A percentile compares a stretch with the other conserved stretches of the same genome.
phyloP scores from a whole-genome alignment of 2,888 invertebrate species.

The Agrotis clavis region DNA sequence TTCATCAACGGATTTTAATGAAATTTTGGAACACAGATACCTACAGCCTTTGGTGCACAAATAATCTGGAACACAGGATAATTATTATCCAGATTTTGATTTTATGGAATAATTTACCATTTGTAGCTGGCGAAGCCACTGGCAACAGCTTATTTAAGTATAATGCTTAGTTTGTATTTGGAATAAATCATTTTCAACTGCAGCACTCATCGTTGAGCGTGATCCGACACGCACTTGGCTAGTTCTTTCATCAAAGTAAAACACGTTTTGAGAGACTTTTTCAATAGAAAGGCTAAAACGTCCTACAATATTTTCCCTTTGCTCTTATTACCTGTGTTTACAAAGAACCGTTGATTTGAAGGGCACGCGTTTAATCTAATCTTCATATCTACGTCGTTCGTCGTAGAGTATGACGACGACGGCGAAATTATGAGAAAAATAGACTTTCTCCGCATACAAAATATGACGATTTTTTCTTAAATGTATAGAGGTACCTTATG shows the following conservation, averaged over 20 bases:
- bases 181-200: no score
- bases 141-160: no score
- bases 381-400: conserved; percentile 53
- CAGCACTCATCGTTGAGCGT: no score
- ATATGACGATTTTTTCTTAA: conserved; percentile 29
- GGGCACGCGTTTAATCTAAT: conserved; percentile 63
- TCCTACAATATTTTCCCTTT: conserved; percentile 36
- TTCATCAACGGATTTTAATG: no score
- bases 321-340: conserved; percentile 48
- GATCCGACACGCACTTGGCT: no score
- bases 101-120: no score
- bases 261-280: neutral
- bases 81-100: no score
- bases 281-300: conserved; percentile 21
- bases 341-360: conserved; percentile 62
- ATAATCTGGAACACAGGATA: no score
- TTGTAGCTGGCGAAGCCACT: no score
- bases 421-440: conserved; percentile 50
- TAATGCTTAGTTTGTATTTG: no score
- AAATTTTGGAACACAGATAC: no score
- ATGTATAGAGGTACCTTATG: conserved; percentile 2
- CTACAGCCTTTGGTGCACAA: no score
- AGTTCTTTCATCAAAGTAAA: neutral
- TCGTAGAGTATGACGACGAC: conserved; percentile 36
- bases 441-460: conserved; percentile 37